Conservation (phyloP, 2,888 invertebrate genomes). For the Agrotis segetum region DNA sequence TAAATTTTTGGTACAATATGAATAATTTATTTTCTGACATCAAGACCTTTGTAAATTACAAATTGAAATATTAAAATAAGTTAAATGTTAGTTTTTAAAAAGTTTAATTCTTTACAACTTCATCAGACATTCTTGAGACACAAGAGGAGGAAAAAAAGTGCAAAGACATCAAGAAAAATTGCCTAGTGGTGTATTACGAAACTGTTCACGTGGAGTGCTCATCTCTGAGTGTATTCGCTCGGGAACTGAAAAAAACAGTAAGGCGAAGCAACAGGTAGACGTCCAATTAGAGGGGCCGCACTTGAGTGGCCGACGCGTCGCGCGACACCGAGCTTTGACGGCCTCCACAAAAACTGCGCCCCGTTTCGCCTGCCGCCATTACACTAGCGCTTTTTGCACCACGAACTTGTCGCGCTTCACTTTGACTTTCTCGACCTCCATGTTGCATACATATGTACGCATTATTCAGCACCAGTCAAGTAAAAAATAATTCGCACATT, state of each 20-base stretch:
- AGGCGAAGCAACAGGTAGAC: slow-evolving; percentile 89
- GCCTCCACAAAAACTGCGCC: slow-evolving; percentile 84
- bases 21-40: not conserved
- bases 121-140: slow-evolving; percentile 26
- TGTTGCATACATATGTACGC: slow-evolving; percentile 70
- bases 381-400: slow-evolving; percentile 84
- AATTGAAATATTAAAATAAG: slow-evolving; percentile 1
- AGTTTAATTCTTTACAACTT: slow-evolving; percentile 14
- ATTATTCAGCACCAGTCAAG: slow-evolving; percentile 41
- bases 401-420: slow-evolving; percentile 82
- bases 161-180: slow-evolving; percentile 63
- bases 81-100: not conserved
- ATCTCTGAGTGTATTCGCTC: slow-evolving; percentile 79
- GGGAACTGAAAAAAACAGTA: slow-evolving; percentile 80
- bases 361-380: slow-evolving; percentile 84
- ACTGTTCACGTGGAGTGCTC: slow-evolving; percentile 83
- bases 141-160: slow-evolving; percentile 34
- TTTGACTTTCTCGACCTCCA: slow-evolving; percentile 83
- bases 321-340: slow-evolving; percentile 87
- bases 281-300: slow-evolving; percentile 88
- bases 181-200: slow-evolving; percentile 77
- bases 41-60: not conserved
- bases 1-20: not conserved
- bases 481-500: slow-evolving; percentile 29
- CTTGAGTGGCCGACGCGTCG: slow-evolving; percentile 83